Evolutionary conservation across 2,888 invertebrate species (phyloP).

Genomic region (Schizotus pectinicornis): DNA sequence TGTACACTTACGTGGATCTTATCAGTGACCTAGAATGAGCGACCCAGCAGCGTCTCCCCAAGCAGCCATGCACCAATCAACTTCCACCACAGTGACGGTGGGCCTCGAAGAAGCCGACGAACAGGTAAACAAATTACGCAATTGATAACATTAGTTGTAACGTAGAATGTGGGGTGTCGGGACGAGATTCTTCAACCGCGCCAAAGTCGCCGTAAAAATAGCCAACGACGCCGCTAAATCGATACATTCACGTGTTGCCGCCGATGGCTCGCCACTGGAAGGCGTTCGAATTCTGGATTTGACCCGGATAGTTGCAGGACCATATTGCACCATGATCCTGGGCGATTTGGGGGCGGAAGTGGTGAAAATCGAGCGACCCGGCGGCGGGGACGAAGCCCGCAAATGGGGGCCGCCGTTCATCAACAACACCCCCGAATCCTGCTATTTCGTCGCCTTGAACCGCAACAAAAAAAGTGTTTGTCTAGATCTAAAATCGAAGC

Average conservation of each 20-base stretch:
- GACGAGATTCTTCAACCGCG: neutral
- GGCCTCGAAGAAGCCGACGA: slow-evolving; percentile 42
- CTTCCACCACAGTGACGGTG: slow-evolving; percentile 50
- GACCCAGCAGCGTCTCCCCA: slow-evolving; percentile 37
- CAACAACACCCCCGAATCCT: slow-evolving; percentile 67
- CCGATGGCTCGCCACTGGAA: slow-evolving; percentile 64
- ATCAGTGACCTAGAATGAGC: slow-evolving; percentile 35
- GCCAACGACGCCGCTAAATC: slow-evolving; percentile 14
- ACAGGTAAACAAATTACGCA: slow-evolving; percentile 48
- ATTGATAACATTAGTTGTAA: slow-evolving; percentile 29
- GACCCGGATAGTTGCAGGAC: slow-evolving; percentile 90
- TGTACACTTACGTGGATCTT: neutral
- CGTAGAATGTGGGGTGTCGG: slow-evolving; percentile 18
- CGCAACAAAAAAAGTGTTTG: slow-evolving; percentile 94
- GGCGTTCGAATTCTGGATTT: slow-evolving; percentile 80
- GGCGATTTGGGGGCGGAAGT: slow-evolving; percentile 93
- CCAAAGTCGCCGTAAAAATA: slow-evolving; percentile 18
- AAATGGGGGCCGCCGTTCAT: slow-evolving; percentile 94
- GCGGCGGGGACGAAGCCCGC: slow-evolving; percentile 84
- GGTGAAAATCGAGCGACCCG: slow-evolving; percentile 88
- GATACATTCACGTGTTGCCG: slow-evolving; percentile 14
- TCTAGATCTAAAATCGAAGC: slow-evolving; percentile 76
- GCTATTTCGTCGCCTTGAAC: slow-evolving; percentile 88
- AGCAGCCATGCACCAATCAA: slow-evolving; percentile 42
- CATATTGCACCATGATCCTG: slow-evolving; percentile 92